Evolutionary conservation across 1,140 invertebrate species (phyloP), one percentile per base, ranked within the genome.

Genomic region (Bilobella aurantiaca): DNA sequence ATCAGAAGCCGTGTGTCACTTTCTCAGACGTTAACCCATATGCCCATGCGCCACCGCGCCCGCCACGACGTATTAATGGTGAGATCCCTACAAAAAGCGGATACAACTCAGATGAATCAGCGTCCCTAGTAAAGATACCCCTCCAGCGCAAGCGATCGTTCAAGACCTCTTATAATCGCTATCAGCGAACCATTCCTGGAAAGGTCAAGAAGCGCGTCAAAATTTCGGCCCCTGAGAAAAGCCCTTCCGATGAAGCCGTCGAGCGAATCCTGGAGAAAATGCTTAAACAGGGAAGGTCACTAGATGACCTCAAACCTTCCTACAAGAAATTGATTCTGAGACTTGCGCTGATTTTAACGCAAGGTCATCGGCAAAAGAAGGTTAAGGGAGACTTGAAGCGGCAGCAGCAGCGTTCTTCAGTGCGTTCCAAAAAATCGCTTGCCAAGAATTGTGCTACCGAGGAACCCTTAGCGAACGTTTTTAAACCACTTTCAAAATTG

Each of bases 261-360:
- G 31, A 62, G 66, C 72, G 66, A 74, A 66, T 66, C 72, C 84
- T 92, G 76, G 90, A 93, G 76, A 89, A 92, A 74, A 91, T 93
- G 62, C 81, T 93, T 18, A 86, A 86, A 70, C 86, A 87, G 72
- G 90, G 93, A 66, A 88, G 91, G 78, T 84, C 88, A 58, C 93
- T 93, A 89, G 93, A 92, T 78, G 89, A 92, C 71, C 78, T 93
- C 57, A 91, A 91, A 76, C 90, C 91, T 2, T 87, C 91, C 42
- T 91, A 93, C 75, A 90, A 91, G 77, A 90, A 93, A 78, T 90
- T 93, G 74, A 78, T 93, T 28, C 75, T 93, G 47, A 91, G 92
- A 79, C 78, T 93, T 60, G 88, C 90, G 0, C 83, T 91, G 0
- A 92, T 90, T 0, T 77, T 93, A 23, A 92, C 89, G 23, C 90